Percentiles rank a stretch among this genome's conserved stretches.
These are phyloP conservation scores for Poliocrania exsul DNA, from an alignment of 2,797 vertebrate species.

Conservation along the genomic window DNA sequence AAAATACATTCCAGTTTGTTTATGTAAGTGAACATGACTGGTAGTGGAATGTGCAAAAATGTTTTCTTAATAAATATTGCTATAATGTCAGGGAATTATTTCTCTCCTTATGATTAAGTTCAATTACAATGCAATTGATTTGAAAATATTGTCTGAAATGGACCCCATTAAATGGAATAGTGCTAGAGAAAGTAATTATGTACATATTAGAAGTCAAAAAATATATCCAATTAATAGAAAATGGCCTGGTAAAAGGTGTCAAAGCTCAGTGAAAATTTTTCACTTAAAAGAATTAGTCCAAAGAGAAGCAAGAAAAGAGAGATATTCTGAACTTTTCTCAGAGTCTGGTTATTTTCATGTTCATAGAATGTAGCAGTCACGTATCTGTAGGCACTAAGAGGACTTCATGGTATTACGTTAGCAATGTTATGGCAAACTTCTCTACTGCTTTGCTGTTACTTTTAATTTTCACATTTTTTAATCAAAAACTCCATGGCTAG, in stretches of 20 bases:
- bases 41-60: neutral
- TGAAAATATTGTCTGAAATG: neutral
- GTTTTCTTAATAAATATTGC: neutral
- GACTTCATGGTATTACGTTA: neutral
- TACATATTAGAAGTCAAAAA: neutral
- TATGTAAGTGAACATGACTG: neutral
- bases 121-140: neutral
- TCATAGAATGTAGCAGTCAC: neutral
- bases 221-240: neutral
- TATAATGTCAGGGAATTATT: neutral
- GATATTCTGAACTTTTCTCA: neutral
- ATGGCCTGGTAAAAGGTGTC: neutral
- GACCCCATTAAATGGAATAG: neutral
- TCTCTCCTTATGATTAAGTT: neutral
- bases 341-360: neutral
- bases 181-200: neutral
- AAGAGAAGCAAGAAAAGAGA: neutral
- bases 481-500: neutral
- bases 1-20: neutral
- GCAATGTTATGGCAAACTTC: neutral
- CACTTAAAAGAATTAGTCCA: neutral
- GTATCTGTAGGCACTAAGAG: neutral
- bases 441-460: neutral
- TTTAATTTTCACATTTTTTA: neutral
- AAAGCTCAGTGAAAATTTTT: neutral